Conservation (phyloP, 2,113 vertebrate genomes). For the Ctenomys sociabilis region DNA sequence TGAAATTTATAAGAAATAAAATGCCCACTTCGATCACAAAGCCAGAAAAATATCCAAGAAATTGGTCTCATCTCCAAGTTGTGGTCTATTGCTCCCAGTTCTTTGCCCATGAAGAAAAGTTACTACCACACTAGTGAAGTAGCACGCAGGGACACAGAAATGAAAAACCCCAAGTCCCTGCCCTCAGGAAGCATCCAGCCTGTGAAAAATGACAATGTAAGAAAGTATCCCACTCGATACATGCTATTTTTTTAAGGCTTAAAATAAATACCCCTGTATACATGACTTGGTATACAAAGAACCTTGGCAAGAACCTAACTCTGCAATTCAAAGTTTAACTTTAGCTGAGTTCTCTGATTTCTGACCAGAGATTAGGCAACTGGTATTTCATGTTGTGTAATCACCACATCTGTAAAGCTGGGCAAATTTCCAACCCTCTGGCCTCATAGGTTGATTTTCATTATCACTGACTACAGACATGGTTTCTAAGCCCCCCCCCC, state of each 20-base stretch:
- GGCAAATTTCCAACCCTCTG: neutral
- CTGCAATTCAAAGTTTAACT: slow-evolving; percentile 3
- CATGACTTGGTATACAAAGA: neutral
- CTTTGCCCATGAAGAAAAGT: neutral
- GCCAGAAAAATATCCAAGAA: neutral
- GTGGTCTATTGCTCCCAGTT: neutral
- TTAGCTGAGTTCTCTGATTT: neutral
- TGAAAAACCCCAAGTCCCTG: neutral
- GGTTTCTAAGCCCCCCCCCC: neutral
- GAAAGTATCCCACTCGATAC: neutral
- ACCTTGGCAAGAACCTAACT: neutral
- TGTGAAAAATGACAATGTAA: neutral
- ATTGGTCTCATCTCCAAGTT: neutral
- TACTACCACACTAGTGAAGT: neutral
- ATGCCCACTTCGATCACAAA: slow-evolving; percentile 17
- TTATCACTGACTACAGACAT: neutral
- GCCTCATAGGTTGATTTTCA: neutral
- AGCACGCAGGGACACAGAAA: neutral
- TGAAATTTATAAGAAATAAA: slow-evolving; percentile 1
- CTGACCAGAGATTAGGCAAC: neutral
- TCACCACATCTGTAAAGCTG: neutral
- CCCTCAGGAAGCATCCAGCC: neutral
- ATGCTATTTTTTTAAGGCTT: neutral
- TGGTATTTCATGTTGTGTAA: neutral
- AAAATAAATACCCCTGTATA: neutral